Conservation (phyloP, 92 coral and sea anemone species). For the Epizoanthus ramosus region DNA sequence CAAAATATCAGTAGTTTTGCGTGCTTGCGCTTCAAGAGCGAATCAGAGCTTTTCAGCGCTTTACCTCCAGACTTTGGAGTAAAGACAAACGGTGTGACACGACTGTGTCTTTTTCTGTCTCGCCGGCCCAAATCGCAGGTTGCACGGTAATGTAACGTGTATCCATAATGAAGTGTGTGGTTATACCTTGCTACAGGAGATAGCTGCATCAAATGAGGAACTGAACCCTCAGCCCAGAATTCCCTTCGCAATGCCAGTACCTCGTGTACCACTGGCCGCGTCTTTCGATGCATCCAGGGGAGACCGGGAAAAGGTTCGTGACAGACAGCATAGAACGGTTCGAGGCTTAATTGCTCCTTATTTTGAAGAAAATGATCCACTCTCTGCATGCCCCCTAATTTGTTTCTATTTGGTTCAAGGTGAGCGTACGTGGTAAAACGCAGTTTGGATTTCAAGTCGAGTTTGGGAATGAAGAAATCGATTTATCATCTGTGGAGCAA, state of each 20-base stretch:
- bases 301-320: slow-evolving; percentile 62
- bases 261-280: slow-evolving; percentile 62
- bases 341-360: no score
- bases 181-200: slow-evolving; percentile 43
- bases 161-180: not conserved
- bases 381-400: not conserved
- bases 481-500: slow-evolving; percentile 64
- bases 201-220: slow-evolving; percentile 53
- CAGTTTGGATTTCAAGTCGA: slow-evolving; percentile 74
- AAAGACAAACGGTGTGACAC: no score
- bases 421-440: slow-evolving; percentile 60
- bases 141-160: not conserved
- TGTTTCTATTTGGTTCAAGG: slow-evolving; percentile 23
- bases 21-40: no score
- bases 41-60: no score
- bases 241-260: slow-evolving; percentile 52
- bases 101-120: no score
- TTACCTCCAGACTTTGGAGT: no score
- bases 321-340: not conserved
- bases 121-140: no score
- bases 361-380: not conserved
- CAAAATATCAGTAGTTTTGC: no score
- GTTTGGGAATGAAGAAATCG: slow-evolving; percentile 69
- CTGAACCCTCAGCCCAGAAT: slow-evolving; percentile 49
- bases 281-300: slow-evolving; percentile 69